Evolutionary conservation across 2,797 vertebrate species (phyloP).

Genomic region (Rhabdomys pumilio): DNA sequence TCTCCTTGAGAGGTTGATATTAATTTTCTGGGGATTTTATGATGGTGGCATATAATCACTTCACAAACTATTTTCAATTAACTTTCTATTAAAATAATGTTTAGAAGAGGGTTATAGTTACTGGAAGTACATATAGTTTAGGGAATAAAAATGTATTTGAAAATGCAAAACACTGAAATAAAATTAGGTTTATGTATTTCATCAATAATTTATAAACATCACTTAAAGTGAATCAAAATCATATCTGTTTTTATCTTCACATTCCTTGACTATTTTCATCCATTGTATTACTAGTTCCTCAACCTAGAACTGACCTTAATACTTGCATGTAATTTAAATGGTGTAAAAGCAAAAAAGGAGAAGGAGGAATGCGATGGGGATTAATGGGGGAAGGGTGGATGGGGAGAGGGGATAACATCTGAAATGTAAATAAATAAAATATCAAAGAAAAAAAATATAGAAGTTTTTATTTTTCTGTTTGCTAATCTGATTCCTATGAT

Average conservation of each 20-base stretch:
- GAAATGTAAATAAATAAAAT: too few species aligned
- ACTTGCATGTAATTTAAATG: too few species aligned
- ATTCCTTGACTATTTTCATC: too few species aligned
- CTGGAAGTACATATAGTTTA: neutral
- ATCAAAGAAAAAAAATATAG: neutral
- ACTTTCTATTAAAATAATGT: constrained; percentile 47
- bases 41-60: neutral
- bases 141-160: neutral
- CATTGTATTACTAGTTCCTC: too few species aligned
- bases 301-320: too few species aligned
- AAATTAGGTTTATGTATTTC: constrained; percentile 20
- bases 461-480: constrained; percentile 21
- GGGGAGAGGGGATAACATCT: too few species aligned
- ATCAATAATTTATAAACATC: neutral
- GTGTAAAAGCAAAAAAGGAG: too few species aligned
- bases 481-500: neutral
- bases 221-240: neutral
- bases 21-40: constrained; percentile 13
- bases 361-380: too few species aligned
- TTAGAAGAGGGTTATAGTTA: neutral
- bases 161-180: neutral
- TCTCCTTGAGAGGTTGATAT: neutral
- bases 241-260: constrained; percentile 24
- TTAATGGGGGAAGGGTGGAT: too few species aligned
- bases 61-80: neutral